These are phyloP conservation scores for Lathamus discolor DNA, from an alignment of 2,113 vertebrate species.

Conservation along the genomic window DNA sequence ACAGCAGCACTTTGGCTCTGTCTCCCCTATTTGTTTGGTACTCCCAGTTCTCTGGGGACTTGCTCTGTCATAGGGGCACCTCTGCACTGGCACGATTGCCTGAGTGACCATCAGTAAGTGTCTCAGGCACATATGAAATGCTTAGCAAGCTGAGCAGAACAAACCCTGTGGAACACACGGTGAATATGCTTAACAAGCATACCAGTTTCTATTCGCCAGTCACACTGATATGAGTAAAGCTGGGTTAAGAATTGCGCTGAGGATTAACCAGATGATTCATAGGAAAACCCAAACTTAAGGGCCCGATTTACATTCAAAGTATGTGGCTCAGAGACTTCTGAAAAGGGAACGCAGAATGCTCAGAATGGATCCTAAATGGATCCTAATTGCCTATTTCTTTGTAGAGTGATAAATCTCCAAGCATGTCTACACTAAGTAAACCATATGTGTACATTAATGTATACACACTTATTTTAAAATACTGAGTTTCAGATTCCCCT, in stretches of 20 bases:
- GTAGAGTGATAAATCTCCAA: not conserved
- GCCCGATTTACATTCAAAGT: not conserved
- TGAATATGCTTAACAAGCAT: not conserved
- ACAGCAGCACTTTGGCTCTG: not conserved
- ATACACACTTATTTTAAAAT: not conserved
- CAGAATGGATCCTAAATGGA: not conserved
- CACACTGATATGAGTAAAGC: constrained; percentile 23
- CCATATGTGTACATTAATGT: not conserved
- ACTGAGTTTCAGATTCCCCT: not conserved
- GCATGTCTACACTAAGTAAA: constrained; percentile 6
- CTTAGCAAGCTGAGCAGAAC: not conserved
- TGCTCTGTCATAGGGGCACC: not conserved
- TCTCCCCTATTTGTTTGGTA: not conserved
- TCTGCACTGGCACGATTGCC: not conserved
- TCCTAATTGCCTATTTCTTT: not conserved
- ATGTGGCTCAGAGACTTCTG: not conserved
- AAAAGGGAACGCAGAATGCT: not conserved
- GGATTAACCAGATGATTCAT: constrained; percentile 43
- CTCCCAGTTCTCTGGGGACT: not conserved
- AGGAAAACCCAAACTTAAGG: constrained; percentile 45
- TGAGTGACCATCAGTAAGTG: not conserved
- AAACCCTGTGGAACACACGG: not conserved
- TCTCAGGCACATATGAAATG: not conserved
- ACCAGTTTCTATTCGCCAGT: not conserved
- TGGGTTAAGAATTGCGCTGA: not conserved